Percentiles rank a stretch among this genome's conserved stretches.
Evolutionary conservation across 1,140 invertebrate species (phyloP).

Genomic region (Drosophila auraria): DNA sequence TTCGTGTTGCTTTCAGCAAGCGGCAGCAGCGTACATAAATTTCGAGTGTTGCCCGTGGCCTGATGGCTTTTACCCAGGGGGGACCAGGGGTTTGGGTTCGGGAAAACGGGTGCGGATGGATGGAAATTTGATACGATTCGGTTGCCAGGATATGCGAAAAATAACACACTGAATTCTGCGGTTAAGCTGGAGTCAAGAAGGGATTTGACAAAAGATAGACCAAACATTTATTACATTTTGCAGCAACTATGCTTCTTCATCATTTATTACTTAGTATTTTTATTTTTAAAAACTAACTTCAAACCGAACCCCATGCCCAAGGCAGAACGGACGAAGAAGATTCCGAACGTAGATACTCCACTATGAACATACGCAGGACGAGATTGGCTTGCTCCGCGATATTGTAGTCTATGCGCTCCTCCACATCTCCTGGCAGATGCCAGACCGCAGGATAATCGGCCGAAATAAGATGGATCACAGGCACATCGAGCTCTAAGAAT

Average conservation of each 20-base stretch:
- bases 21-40: constrained; percentile 66
- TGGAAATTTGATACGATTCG: constrained; percentile 74
- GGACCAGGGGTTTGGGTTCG: constrained; percentile 10
- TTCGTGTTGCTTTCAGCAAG: constrained; percentile 71
- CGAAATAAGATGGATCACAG: constrained; percentile 44
- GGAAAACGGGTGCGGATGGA: constrained; percentile 21
- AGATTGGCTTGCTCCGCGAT: constrained; percentile 22
- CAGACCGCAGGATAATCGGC: constrained; percentile 38
- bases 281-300: no score
- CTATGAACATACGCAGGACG: constrained; percentile 27
- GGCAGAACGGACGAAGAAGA: neutral
- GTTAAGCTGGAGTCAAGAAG: constrained; percentile 8
- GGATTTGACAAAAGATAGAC: constrained; percentile 1
- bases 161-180: constrained; percentile 30
- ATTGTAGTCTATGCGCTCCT: constrained; percentile 4
- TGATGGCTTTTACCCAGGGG: constrained; percentile 46
- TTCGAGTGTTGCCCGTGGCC: constrained; percentile 62
- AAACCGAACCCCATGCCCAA: no score
- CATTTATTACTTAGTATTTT: no score
- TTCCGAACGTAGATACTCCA: constrained; percentile 18
- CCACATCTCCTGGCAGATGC: neutral
- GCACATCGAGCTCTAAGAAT: constrained; percentile 90
- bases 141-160: constrained; percentile 31
- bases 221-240: neutral
- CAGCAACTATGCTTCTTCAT: no score